These are phyloP conservation scores for Molothrus ater DNA, from an alignment of 2,797 vertebrate species.

Conservation along the genomic window DNA sequence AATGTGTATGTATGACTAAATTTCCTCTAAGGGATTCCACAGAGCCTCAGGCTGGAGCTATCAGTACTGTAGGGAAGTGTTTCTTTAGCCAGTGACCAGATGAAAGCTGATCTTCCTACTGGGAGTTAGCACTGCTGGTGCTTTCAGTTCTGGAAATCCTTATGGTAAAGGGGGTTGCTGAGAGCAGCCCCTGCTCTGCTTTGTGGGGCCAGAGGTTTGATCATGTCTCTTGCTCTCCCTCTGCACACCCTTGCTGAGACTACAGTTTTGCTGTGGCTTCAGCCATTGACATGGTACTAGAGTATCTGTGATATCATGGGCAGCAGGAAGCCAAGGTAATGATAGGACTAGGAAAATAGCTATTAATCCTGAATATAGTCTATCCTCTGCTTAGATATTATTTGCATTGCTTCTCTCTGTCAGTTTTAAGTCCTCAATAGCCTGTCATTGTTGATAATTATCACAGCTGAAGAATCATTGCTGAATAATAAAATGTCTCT, in stretches of 20 bases:
- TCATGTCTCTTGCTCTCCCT: not conserved
- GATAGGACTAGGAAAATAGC: not conserved
- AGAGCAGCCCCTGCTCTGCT: not conserved
- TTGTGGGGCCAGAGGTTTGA: not conserved
- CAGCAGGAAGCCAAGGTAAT: not conserved
- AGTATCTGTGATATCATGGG: not conserved
- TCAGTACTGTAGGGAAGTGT: not conserved
- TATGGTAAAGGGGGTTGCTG: not conserved
- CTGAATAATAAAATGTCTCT: not conserved
- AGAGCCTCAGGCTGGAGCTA: not conserved
- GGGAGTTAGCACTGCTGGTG: not conserved
- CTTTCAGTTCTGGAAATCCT: not conserved
- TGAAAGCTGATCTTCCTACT: not conserved
- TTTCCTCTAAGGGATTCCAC: not conserved
- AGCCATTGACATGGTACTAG: not conserved
- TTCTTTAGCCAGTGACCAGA: not conserved
- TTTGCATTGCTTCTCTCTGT: not conserved
- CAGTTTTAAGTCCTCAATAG: constrained; percentile 2
- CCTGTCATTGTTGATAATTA: constrained; percentile 36
- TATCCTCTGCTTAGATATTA: not conserved
- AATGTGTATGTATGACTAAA: not conserved
- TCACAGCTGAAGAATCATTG: not conserved
- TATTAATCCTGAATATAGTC: not conserved
- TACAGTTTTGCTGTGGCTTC: not conserved
- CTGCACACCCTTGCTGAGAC: not conserved